Conservation (phyloP, 1,140 invertebrate genomes). For the Vanessa tameamea region DNA sequence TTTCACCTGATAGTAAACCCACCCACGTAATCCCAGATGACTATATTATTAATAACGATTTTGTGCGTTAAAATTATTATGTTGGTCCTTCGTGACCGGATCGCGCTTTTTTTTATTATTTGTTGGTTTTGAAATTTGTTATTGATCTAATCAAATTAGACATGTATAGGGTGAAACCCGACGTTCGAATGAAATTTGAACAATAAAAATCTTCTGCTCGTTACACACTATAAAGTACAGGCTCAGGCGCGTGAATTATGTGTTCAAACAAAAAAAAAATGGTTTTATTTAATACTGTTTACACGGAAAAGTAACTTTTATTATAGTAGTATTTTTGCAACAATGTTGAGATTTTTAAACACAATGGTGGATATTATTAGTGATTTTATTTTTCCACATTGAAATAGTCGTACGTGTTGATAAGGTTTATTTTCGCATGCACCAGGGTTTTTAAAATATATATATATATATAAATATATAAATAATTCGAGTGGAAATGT, state of each 20-base stretch:
- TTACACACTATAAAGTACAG: conserved; percentile 38
- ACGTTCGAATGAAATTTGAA: conserved; percentile 41
- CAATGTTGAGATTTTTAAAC: conserved; percentile 54
- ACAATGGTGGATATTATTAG: conserved; percentile 54
- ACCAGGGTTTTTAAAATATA: conserved; percentile 29
- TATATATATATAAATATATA: background rate
- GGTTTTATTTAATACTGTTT: conserved; percentile 57
- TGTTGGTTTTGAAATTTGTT: conserved; percentile 19
- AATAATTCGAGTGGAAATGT: background rate
- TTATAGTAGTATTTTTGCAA: conserved; percentile 50
- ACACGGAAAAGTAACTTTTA: conserved; percentile 40
- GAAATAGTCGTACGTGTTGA: conserved; percentile 25
- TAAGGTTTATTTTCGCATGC: conserved; percentile 38
- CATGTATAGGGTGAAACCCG: conserved; percentile 32
- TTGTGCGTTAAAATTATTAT: background rate
- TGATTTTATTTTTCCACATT: conserved; percentile 41
- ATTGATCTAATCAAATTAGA: conserved; percentile 35
- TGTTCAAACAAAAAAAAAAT: conserved; percentile 53
- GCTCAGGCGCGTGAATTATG: conserved; percentile 60
- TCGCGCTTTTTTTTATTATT: conserved; percentile 15
- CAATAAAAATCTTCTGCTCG: conserved; percentile 35
- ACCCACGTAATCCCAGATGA: conserved; percentile 10
- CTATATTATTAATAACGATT: background rate
- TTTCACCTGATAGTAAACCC: conserved; percentile 14
- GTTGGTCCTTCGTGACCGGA: conserved; percentile 22